Evolutionary conservation across 2,113 vertebrate genomes (phyloP).

Genomic region (Hemiscyllium ocellatum): DNA sequence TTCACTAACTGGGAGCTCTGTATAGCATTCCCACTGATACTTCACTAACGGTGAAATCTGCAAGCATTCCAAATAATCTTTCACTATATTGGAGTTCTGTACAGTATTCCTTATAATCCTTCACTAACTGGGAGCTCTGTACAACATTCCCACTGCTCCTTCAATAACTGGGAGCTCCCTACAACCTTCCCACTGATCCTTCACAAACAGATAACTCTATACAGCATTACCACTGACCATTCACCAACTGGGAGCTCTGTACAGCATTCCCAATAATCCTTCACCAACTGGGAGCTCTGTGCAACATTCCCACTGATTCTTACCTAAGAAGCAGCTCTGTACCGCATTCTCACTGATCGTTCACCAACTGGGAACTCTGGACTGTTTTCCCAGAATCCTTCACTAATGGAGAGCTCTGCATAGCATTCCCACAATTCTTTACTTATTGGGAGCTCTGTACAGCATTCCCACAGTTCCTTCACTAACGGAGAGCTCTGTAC

Average conservation of each 20-base stretch:
- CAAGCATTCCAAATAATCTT: too few relatives aligned
- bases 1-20: too few relatives aligned
- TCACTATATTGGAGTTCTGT: too few relatives aligned
- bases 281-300: too few relatives aligned
- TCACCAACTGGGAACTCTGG: neutral
- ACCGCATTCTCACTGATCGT: neutral
- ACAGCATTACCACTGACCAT: neutral
- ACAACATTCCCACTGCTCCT: too few relatives aligned
- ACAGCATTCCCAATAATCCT: neutral
- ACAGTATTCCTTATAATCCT: too few relatives aligned
- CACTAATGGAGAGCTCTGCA: neutral
- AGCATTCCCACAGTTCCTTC: neutral
- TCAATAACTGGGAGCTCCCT: neutral
- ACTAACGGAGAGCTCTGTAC: neutral
- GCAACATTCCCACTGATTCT: too few relatives aligned
- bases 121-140: too few relatives aligned
- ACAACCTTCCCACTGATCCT: neutral
- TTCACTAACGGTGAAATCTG: too few relatives aligned
- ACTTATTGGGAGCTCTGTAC: too few relatives aligned
- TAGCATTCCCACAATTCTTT: neutral
- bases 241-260: neutral
- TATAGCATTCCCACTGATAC: too few relatives aligned
- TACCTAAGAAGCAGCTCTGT: neutral
- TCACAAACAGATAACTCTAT: neutral
- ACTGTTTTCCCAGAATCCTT: neutral